These are phyloP conservation scores for Nephrotoma flavescens DNA, from an alignment of 2,888 invertebrate species.

Conservation along the genomic window DNA sequence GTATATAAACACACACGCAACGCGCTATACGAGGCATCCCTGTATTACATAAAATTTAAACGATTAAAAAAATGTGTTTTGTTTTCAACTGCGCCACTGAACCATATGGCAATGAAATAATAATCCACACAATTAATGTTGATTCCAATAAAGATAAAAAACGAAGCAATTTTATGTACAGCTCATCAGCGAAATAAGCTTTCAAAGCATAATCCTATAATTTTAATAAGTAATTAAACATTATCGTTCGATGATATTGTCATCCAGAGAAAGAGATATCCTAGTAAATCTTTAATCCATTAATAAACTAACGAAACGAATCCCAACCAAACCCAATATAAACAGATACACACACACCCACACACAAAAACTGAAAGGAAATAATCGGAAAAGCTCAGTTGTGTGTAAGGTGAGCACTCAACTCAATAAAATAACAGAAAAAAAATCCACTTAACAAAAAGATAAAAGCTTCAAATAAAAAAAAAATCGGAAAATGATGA, in stretches of 20 bases:
- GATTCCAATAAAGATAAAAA: neutral
- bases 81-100: too few species aligned
- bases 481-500: neutral
- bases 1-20: too few species aligned
- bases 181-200: neutral
- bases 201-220: neutral
- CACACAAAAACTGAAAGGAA: neutral
- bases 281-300: neutral
- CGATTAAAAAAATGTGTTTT: too few species aligned
- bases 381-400: neutral
- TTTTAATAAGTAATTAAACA: neutral
- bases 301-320: neutral
- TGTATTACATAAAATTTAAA: too few species aligned
- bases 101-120: neutral
- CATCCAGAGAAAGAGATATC: neutral
- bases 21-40: too few species aligned
- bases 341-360: neutral
- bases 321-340: neutral
- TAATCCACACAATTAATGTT: neutral
- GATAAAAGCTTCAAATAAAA: neutral
- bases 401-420: neutral
- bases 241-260: neutral
- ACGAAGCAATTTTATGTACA: neutral
- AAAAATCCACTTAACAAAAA: neutral
- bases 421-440: neutral